Evolutionary conservation across 2,888 invertebrate species (phyloP).

Genomic region (Corythucha ciliata): DNA sequence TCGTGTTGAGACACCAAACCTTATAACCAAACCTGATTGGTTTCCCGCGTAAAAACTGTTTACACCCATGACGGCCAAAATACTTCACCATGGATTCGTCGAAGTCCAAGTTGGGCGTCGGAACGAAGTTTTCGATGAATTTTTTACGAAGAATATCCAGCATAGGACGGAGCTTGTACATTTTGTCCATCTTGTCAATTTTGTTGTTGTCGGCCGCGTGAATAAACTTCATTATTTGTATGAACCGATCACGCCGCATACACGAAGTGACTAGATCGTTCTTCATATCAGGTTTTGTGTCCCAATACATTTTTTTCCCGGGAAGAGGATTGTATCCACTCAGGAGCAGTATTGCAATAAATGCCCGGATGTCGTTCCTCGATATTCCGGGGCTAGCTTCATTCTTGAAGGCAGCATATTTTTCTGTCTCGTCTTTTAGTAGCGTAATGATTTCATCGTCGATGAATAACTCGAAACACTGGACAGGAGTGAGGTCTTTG

Average conservation of each 20-base stretch:
- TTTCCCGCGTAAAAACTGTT: conserved; percentile 32
- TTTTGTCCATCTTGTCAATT: conserved; percentile 33
- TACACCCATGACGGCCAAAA: conserved; percentile 35
- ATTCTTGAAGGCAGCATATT: no score
- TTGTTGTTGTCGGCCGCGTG: conserved; percentile 35
- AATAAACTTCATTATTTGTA: conserved; percentile 33
- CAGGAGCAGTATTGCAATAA: conserved; percentile 31
- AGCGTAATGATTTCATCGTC: no score
- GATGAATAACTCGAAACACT: no score
- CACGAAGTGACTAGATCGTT: conserved; percentile 27
- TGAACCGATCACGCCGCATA: conserved; percentile 34
- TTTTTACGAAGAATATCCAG: conserved; percentile 31
- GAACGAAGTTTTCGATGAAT: conserved; percentile 30
- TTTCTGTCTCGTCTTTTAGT: no score
- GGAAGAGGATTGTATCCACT: conserved; percentile 34
- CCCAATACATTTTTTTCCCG: conserved; percentile 32
- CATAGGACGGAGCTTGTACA: conserved; percentile 34
- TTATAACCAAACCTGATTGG: conserved; percentile 38
- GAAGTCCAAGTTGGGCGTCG: conserved; percentile 31
- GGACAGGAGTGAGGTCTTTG: no score
- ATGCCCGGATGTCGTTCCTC: no score
- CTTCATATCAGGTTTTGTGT: conserved; percentile 27
- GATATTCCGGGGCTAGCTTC: no score
- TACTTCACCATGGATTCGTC: conserved; percentile 39
- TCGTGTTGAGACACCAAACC: conserved; percentile 35